phyloP scores from a whole-genome alignment of 2,113 vertebrate species.

The Cinclus cinclus region DNA sequence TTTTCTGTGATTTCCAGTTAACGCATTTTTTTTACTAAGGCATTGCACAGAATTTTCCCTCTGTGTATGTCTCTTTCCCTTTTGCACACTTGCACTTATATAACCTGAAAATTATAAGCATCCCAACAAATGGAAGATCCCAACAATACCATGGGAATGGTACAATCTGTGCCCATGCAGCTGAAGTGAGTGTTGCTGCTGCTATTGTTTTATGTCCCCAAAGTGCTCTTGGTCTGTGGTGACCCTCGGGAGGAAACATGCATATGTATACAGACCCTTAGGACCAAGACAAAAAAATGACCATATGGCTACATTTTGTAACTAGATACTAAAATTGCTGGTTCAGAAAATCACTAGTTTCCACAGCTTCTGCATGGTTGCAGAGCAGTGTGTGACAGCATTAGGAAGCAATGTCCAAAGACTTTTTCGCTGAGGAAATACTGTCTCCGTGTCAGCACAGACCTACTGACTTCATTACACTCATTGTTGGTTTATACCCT shows the following conservation, averaged over 20 bases:
- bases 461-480: background rate
- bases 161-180: background rate
- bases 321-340: slow-evolving; percentile 1
- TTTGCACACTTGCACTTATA: background rate
- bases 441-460: background rate
- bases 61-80: background rate
- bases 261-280: background rate
- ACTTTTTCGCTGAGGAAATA: background rate
- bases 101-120: background rate
- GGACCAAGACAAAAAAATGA: background rate
- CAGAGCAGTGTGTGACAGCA: background rate
- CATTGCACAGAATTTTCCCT: background rate
- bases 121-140: background rate
- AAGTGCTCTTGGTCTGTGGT: background rate
- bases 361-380: background rate
- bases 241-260: background rate
- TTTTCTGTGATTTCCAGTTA: background rate
- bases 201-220: background rate
- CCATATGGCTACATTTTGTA: slow-evolving; percentile 24
- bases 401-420: background rate
- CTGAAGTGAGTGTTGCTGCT: background rate
- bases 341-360: slow-evolving; percentile 1
- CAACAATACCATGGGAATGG: background rate
- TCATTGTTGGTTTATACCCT: background rate
- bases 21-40: background rate